These are phyloP conservation scores for Chamaetylas fuelleborni DNA, from an alignment of 2,113 vertebrate genomes.

Conservation along the genomic window DNA sequence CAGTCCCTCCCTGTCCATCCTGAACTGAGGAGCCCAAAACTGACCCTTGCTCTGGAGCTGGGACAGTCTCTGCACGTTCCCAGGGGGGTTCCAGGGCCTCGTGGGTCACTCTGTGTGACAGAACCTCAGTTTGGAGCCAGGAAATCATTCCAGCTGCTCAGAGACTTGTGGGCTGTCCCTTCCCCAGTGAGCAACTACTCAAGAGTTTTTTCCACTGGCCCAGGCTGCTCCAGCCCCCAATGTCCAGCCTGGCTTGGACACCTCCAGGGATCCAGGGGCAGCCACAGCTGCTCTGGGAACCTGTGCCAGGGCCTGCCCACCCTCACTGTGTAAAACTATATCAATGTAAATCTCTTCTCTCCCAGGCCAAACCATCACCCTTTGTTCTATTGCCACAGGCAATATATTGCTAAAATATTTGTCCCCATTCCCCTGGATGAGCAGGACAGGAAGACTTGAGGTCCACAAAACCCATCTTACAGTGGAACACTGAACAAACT, in stretches of 20 bases:
- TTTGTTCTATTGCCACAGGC: not conserved
- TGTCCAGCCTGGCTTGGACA: not conserved
- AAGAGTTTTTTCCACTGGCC: rapidly evolving
- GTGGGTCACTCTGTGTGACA: too few species aligned
- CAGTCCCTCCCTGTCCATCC: not conserved
- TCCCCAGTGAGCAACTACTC: not conserved
- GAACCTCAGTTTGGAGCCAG: not conserved
- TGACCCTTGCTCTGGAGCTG: too few species aligned
- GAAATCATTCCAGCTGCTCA: not conserved
- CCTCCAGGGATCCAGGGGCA: not conserved
- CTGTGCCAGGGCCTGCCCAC: not conserved
- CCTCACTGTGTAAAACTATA: not conserved
- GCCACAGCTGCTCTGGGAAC: too few species aligned
- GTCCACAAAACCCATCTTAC: not conserved
- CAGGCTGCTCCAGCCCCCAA: not conserved
- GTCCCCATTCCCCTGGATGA: not conserved
- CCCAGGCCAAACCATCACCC: not conserved
- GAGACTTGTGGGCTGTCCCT: too few species aligned
- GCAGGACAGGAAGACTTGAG: not conserved
- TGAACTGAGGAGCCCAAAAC: not conserved
- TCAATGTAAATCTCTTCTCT: not conserved
- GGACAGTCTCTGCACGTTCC: not conserved
- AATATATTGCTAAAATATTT: not conserved
- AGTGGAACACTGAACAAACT: not conserved
- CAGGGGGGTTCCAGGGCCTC: not conserved